Evolutionary conservation across 2,113 vertebrate genomes (phyloP), one percentile per base, ranked within the genome.

Genomic region (Jaculus jaculus): DNA sequence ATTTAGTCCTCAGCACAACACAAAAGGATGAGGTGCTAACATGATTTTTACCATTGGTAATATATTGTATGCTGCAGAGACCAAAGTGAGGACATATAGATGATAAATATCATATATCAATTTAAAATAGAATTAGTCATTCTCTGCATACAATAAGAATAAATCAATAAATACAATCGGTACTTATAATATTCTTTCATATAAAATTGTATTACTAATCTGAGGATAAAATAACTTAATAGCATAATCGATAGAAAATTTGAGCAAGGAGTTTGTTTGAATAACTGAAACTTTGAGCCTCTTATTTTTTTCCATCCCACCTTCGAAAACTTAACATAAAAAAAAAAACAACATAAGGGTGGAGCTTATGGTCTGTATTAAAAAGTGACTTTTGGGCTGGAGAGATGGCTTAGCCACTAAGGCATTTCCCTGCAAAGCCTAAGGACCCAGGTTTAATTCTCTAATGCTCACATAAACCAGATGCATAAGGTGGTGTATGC

Each of bases 291-390:
- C 13, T 2, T 18, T 47, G 63, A 73, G 54, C 13, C 21, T 8
- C 39, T 28, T 77, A 18, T 58, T 83, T 66, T 78, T 87, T 66
- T 83, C 42, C 74, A 95, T 71, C 37, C 37, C 65, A 86, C 65
- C 66, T 84, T 94, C 92, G 39, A 69, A 83, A 96, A 65, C 90
- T 80, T 61, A 90, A 91, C 86, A 89, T 83, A 58, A 94, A 84
- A 85, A 94, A 92, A 90, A 92, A 85, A 94, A 92, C 88, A 92
- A 94, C 93, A 83, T 74, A 58, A 95, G 86, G 89, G 28, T 83
- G 26, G 79, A 86, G 94, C 90, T 85, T 93, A 89, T 90, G 93
- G 84, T 95, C 90, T 96, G 96, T 84, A 95, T 39, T 69, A 93
- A 93, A 91, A 95, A 97, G 84, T 94, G 91, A 93, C 42, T 47